These are phyloP conservation scores for Takifugu rubripes DNA, from an alignment of 2,797 vertebrate species.

Conservation along the genomic window DNA sequence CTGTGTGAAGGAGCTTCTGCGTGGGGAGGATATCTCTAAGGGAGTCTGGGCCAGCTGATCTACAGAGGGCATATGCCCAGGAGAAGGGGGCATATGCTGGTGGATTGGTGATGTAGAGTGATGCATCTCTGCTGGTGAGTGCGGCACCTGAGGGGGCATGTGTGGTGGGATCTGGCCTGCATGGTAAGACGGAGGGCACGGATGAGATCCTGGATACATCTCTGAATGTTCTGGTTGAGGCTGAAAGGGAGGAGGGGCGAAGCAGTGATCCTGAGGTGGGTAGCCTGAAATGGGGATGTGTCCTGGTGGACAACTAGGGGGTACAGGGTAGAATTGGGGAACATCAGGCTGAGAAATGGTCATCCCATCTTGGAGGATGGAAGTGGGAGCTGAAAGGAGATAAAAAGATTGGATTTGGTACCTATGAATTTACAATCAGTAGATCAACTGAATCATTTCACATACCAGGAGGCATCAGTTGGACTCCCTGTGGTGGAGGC, in stretches of 20 bases:
- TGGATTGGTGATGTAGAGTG: neutral
- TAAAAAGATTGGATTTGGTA: neutral
- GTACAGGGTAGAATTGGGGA: constrained; percentile 77
- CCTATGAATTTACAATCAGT: neutral
- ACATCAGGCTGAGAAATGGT: constrained; percentile 49
- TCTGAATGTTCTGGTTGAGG: constrained; percentile 63
- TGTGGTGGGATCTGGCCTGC: constrained; percentile 56
- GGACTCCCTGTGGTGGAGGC: constrained; percentile 74
- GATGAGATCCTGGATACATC: constrained; percentile 59
- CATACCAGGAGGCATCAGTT: constrained; percentile 86
- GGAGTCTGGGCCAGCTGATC: constrained; percentile 27
- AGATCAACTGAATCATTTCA: neutral
- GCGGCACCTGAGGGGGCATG: constrained; percentile 47
- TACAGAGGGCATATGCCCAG: constrained; percentile 49
- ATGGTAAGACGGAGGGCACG: constrained; percentile 32
- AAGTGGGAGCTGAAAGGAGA: constrained; percentile 75
- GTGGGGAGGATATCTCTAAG: constrained; percentile 53
- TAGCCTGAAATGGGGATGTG: constrained; percentile 56
- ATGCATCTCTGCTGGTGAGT: constrained; percentile 33
- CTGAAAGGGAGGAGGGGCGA: constrained; percentile 61
- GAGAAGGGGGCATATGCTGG: constrained; percentile 62
- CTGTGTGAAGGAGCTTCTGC: constrained; percentile 65
- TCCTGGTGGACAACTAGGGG: constrained; percentile 57
- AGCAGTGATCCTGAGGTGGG: constrained; percentile 48
- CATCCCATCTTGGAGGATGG: constrained; percentile 77